Conservation (phyloP, 2,113 vertebrate genomes). For the Triplophysa rosa region DNA sequence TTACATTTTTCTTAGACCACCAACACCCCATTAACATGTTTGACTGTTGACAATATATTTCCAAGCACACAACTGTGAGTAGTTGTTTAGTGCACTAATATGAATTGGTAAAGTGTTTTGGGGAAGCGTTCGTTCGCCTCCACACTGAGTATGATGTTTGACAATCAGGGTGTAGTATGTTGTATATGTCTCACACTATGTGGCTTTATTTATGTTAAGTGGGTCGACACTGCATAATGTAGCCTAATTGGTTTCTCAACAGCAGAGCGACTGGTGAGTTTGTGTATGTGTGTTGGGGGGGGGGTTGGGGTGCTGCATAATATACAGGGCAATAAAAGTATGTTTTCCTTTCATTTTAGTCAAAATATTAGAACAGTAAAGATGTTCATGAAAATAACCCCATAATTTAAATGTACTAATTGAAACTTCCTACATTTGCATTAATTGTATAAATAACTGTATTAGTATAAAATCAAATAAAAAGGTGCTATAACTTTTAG, state of each 20-base stretch:
- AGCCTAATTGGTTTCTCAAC: constrained; percentile 9
- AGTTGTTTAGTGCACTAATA: no score
- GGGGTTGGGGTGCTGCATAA: background rate
- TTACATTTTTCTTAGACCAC: background rate
- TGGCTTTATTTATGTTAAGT: constrained; percentile 32
- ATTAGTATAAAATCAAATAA: no score
- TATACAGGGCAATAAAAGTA: background rate
- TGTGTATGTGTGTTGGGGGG: background rate
- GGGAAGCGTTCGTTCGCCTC: background rate
- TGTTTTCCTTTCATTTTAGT: background rate
- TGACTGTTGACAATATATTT: no score
- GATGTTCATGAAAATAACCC: no score
- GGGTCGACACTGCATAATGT: constrained; percentile 12
- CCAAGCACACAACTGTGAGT: no score
- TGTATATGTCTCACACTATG: background rate
- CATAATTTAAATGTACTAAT: no score
- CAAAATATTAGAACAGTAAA: no score
- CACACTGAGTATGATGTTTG: background rate
- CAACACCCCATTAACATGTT: no score
- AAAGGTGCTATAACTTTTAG: no score
- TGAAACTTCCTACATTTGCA: no score
- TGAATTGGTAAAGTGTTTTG: background rate
- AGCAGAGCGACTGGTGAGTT: no score
- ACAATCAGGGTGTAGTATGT: background rate
- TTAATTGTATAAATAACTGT: no score